Evolutionary conservation across 2,113 vertebrate species (phyloP), one percentile per base, ranked within the genome.

Genomic region (Ariopsis seemanni): DNA sequence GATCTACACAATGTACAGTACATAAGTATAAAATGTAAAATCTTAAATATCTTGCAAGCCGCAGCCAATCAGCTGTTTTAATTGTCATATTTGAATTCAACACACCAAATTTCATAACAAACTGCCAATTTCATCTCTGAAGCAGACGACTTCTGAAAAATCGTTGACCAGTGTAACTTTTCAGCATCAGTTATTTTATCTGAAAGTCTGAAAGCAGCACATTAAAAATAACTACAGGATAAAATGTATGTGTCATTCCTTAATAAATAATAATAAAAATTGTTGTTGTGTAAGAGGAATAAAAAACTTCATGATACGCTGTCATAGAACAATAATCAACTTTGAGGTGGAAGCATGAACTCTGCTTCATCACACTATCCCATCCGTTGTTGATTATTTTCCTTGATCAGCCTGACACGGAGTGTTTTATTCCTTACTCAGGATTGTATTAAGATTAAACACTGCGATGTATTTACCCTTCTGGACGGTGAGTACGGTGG

Each of bases 401-500:
- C 34, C 10, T 42, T 0, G 48, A 74, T 48, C 17, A 74, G 71
- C 18, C 7, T 10, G 17, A 20, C 18, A 74, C 8, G 0, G 18
- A 48, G 27, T 34, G 30, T 7, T 34, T 71, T 18, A 74, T 22
- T 74, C 11, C 7, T 48, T 4, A 42, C 3, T 42, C 42, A 42
- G 42, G 3, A 42, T 9, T 53, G 7, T 53, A 53, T 53, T 53
- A 2, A 67, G 50, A 17, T 2, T 27, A 53, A 52, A 17, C 10
- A 2, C 27, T 30, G n/a, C 58, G 53, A 2, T 7, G 0, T 78
- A 4, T 20, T 62, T 62, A 85, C 84, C 84, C 50, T 85, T 52
- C 22, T 30, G 84, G 72, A 85, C 14, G 22, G 0, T 65, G 62
- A 93, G 60, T 0, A 2, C 89, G 1, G 92, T 0, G 2, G 48